Evolutionary conservation across 2,797 vertebrate genomes (phyloP).

Genomic region (Remorina albescens): DNA sequence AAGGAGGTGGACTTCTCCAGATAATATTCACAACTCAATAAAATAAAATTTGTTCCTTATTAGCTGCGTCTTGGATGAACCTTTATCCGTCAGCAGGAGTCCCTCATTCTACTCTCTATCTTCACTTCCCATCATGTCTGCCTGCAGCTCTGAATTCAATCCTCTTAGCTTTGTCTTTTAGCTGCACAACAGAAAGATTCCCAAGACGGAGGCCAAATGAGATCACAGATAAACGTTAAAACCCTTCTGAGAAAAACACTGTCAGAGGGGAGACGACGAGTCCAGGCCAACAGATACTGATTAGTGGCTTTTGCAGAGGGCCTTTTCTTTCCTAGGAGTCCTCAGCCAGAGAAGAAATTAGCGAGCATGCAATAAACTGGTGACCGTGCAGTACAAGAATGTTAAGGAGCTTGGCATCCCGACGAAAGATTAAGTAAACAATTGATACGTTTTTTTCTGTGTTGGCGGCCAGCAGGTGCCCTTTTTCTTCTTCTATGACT

Average conservation of each 20-base stretch:
- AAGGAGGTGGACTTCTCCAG: background rate
- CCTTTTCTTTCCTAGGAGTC: constrained; percentile 45
- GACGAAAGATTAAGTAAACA: constrained; percentile 65
- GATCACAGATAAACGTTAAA: constrained; percentile 70
- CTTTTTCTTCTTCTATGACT: constrained; percentile 27
- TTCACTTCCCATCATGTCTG: constrained; percentile 56
- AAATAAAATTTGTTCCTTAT: constrained; percentile 29
- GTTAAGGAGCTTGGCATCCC: constrained; percentile 64
- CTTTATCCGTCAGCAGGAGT: constrained; percentile 23
- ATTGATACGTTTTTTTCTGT: constrained; percentile 57
- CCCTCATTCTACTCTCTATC: constrained; percentile 48
- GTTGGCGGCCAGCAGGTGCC: constrained; percentile 56
- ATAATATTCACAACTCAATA: constrained; percentile 16
- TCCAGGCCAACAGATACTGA: constrained; percentile 58
- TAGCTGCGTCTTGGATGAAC: constrained; percentile 12
- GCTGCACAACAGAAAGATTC: constrained; percentile 61
- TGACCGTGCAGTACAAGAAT: constrained; percentile 51
- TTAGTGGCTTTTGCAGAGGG: constrained; percentile 56
- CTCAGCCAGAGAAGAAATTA: constrained; percentile 57
- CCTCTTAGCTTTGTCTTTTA: constrained; percentile 65
- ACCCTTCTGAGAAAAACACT: constrained; percentile 60
- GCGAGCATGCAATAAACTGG: constrained; percentile 55
- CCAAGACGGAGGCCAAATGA: constrained; percentile 62
- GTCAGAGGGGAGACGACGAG: constrained; percentile 39
- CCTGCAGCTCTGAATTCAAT: constrained; percentile 58